Base-by-base conservation (phyloP, 2,888 invertebrate genomes). In the Drosophila borealis region DNA sequence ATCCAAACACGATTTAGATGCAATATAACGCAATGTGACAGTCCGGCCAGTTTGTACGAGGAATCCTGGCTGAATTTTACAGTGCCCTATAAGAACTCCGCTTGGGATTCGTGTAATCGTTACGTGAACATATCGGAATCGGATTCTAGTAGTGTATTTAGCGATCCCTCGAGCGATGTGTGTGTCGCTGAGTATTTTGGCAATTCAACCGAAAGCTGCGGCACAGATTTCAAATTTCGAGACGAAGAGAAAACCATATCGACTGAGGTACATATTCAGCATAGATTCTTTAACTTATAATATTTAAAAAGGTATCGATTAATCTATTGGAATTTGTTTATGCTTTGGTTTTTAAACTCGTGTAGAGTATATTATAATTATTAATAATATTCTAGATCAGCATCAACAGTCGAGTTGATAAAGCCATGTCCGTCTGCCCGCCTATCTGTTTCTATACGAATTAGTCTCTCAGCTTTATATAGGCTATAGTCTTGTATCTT, bases 41-140 rank as follows among this genome's bases (percentile, higher is more conserved):
- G 74, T 68, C 60, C 77, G 4, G 76, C 42, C 34, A 90, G 89
- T 64, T 51, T 42, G 2, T 92, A 91, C 56, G 74, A 75, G 33
- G 93, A 93, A 1, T 86, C 93, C 0, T 95, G 95, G 95, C 65
- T 94, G 0, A 85, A 93, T 25, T 90, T 91, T 79, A 80, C 93
- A 41, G 71, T 93, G 77, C 93, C 94, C 1, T 62, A 59, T 48
- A 86, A 79, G 46, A 80, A 70, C 17, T 70, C 78, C 4, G 74
- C 55, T 2, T 81, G 80, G 64, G 88, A 90, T 39, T 64, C 79
- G 37, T 91, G 91, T 37, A 61, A 66, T 14, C 88, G 88, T 0
- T 92, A 79, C 74, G 74, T 53, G 5, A 57, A 64, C 13, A 11
- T 63, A 13, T 13, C 34, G 2, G 14, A 11, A 13, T 0, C 17